Base-by-base conservation (phyloP, 2,113 vertebrate genomes). In the Micronisus gabar region DNA sequence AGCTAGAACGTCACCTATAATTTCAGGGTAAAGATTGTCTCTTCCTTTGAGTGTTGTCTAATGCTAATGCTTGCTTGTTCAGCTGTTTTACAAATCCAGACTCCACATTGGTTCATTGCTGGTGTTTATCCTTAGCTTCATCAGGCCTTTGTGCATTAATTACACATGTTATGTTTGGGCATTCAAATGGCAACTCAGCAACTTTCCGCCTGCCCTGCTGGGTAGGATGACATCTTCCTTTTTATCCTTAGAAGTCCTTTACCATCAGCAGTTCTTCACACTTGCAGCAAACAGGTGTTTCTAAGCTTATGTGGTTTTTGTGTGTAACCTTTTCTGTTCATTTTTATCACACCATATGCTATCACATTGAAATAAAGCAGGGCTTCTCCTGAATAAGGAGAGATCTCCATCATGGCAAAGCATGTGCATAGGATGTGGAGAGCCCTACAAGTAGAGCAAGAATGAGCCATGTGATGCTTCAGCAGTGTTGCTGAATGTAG, bases 261-360 rank as follows among this genome's bases (percentile, higher is more conserved):
- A 80, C 83, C 47, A 18, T 91, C 91, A 91, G 75, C 71, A 70
- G 61, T 95, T 94, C 63, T 56, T 93, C 84, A 83, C 68, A 34
- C 92, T 87, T 87, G 3, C 16, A 92, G 79, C 80, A 91, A 95
- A 95, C 82, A 92, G 89, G 95, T 96, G 93, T 94, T 97, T 73
- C 88, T 86, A 71, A 94, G 95, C 90, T 92, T 79, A 32, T 41
- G 74, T 72, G 56, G 0, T 84, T 93, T 80, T 74, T 55, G 73
- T 81, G 72, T 94, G 92, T 98, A 97, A 95, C 96, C 97, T 97
- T 95, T 96, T 82, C 86, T 80, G 47, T 93, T 94, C 59, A 9
- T 61, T 97, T 97, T 89, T 88, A 67, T 89, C 97, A 81, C 86
- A 61, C 96, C 97, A 92, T 97, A 96, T 97, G 97, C 90, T 80